Conservation (phyloP, 2,797 vertebrate genomes). For the Paratrypauchen microcephalus region DNA sequence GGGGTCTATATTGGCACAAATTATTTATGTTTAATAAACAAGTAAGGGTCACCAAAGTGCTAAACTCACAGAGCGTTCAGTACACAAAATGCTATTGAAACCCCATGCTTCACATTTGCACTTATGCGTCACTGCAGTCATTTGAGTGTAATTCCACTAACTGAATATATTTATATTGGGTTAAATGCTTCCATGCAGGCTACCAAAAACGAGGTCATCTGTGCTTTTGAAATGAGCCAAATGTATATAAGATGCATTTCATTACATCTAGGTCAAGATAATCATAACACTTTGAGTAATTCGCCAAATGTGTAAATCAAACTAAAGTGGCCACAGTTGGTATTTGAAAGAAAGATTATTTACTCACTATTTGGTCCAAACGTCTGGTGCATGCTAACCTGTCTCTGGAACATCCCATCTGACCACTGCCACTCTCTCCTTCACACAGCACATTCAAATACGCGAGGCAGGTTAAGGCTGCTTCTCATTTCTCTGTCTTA, state of each 20-base stretch:
- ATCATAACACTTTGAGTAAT: conserved; percentile 33
- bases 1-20: not conserved
- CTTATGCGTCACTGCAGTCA: conserved; percentile 31
- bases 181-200: conserved; percentile 50
- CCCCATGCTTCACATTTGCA: conserved; percentile 42
- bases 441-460: not conserved
- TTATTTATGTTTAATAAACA: not conserved
- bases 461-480: not conserved
- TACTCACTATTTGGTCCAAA: not conserved
- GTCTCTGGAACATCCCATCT: not conserved
- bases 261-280: conserved; percentile 45
- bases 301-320: conserved; percentile 10
- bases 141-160: conserved; percentile 44
- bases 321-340: not conserved
- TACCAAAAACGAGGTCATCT: conserved; percentile 36
- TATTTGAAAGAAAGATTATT: not conserved
- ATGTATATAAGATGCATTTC: conserved; percentile 31
- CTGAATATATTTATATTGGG: conserved; percentile 44
- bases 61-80: not conserved
- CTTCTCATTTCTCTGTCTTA: no score
- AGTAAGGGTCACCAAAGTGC: not conserved
- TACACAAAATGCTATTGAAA: conserved; percentile 27
- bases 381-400: not conserved
- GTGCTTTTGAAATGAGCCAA: conserved; percentile 20
- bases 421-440: not conserved